These are phyloP conservation scores for Micropoecilia bifurca DNA, from an alignment of 2,797 vertebrate genomes.

Conservation along the genomic window DNA sequence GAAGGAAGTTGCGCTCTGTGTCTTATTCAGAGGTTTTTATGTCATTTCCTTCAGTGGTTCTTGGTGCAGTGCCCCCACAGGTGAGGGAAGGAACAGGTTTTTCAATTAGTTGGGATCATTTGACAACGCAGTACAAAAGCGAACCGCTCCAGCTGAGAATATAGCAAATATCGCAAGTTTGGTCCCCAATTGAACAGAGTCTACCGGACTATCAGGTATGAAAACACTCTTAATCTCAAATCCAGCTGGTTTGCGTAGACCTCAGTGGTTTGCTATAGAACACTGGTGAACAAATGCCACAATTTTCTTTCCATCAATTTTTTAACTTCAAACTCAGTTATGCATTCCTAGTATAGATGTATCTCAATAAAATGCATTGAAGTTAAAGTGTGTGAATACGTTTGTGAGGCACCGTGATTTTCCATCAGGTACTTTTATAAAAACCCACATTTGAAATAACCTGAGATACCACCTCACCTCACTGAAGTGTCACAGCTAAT, in stretches of 20 bases:
- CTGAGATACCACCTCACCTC: conserved; percentile 24
- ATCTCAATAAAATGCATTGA: neutral
- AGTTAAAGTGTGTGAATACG: neutral
- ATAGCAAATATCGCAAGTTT: neutral
- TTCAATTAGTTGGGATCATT: neutral
- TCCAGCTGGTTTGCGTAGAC: neutral
- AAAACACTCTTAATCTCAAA: neutral
- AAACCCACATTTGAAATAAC: conserved; percentile 36
- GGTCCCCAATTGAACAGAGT: neutral
- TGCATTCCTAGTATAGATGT: neutral
- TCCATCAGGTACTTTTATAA: conserved; percentile 1
- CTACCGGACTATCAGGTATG: neutral
- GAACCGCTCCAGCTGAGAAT: neutral
- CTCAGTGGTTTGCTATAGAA: neutral
- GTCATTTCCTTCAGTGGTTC: neutral
- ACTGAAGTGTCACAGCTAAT: neutral
- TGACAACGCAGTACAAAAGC: neutral
- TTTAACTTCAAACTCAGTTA: neutral
- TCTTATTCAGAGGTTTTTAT: neutral
- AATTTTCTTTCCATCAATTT: neutral
- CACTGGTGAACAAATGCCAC: neutral
- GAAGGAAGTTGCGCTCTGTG: neutral
- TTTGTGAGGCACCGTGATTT: neutral
- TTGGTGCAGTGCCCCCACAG: neutral
- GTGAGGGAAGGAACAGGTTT: neutral